Conservation (phyloP, 2,113 vertebrate genomes). For the Syrmaticus mikado region DNA sequence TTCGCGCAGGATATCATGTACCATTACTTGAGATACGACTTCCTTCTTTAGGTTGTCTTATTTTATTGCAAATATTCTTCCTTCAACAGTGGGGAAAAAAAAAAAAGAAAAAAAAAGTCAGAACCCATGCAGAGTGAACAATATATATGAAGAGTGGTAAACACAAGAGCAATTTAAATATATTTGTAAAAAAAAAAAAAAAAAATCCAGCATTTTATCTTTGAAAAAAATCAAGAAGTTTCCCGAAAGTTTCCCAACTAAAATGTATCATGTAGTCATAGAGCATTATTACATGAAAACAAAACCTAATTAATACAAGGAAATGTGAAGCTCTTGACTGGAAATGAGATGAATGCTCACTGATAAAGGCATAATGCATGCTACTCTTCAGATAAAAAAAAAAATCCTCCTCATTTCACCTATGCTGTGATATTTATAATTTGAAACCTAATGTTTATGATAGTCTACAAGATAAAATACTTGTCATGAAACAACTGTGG, state of each 20-base stretch:
- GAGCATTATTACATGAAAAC: slow-evolving; percentile 20
- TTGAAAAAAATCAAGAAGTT: not conserved
- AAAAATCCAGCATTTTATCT: not conserved
- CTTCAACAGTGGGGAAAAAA: not conserved
- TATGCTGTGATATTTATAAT: not conserved
- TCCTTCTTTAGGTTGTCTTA: not conserved
- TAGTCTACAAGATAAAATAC: not conserved
- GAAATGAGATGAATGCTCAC: slow-evolving; percentile 22
- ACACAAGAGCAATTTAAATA: not conserved
- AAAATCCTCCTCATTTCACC: not conserved
- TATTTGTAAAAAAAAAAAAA: not conserved
- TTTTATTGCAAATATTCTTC: not conserved
- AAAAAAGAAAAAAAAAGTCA: not conserved
- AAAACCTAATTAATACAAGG: slow-evolving; percentile 32
- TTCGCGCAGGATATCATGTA: not conserved
- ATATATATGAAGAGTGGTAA: not conserved
- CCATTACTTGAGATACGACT: not conserved
- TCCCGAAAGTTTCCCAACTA: not conserved
- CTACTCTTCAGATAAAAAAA: not conserved
- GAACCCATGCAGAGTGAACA: not conserved
- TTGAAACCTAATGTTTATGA: not conserved
- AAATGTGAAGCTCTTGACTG: slow-evolving; percentile 17
- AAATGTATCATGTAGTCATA: not conserved
- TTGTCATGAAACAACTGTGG: not conserved
- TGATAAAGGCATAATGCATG: not conserved